Percentiles rank a stretch among this genome's conserved stretches.
Evolutionary conservation across 2,797 vertebrate genomes (phyloP).

Genomic region (Rhabdomys pumilio): DNA sequence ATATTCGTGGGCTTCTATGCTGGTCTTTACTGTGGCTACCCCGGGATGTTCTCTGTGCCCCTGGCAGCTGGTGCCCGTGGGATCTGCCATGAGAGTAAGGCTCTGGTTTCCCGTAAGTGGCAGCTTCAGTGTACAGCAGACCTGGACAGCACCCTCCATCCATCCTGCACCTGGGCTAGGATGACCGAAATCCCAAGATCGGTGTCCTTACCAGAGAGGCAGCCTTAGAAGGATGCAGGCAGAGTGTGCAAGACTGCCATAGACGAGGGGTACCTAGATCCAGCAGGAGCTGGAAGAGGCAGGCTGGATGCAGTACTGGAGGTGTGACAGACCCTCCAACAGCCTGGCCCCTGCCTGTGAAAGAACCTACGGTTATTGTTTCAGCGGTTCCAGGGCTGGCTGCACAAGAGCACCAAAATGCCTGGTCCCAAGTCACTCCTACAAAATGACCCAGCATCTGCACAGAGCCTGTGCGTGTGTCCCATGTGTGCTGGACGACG

Average conservation of each 20-base stretch:
- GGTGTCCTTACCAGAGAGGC: not conserved
- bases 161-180: not conserved
- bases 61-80: not conserved
- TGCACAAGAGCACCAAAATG: not conserved
- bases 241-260: rapidly evolving
- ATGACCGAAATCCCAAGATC: not conserved
- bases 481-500: no score
- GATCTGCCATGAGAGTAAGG: not conserved
- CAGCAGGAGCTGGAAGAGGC: not conserved
- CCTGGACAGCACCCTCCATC: not conserved
- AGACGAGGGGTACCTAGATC: not conserved
- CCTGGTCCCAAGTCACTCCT: not conserved
- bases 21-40: not conserved
- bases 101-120: not conserved
- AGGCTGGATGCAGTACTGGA: not conserved
- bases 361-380: not conserved
- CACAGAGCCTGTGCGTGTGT: no score
- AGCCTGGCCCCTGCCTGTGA: not conserved
- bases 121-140: not conserved
- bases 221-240: not conserved
- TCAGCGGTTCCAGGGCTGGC: not conserved
- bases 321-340: not conserved
- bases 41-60: no score
- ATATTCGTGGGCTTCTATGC: no score
- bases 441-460: not conserved